These are phyloP conservation scores for Urocitellus parryii DNA, from an alignment of 2,113 vertebrate species.

Conservation along the genomic window DNA sequence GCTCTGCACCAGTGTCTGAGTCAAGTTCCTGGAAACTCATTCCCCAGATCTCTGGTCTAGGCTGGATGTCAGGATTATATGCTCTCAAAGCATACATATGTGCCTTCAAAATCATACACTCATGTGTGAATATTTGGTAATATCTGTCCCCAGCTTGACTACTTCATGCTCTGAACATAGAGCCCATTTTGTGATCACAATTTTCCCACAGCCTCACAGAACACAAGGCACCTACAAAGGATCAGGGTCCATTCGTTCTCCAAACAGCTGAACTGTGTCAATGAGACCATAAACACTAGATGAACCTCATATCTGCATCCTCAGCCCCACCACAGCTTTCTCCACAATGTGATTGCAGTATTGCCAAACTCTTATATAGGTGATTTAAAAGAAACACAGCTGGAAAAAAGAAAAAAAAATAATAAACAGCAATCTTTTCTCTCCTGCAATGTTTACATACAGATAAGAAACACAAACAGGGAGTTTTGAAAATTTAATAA, in stretches of 20 bases:
- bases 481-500: slow-evolving; percentile 37
- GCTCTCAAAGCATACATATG: background rate
- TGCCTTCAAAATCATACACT: accelerated
- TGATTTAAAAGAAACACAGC: background rate
- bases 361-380: background rate
- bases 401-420: background rate
- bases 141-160: background rate
- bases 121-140: background rate
- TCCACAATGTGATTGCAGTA: background rate
- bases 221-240: accelerated
- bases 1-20: background rate
- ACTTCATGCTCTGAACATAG: background rate
- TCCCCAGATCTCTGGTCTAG: background rate
- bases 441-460: background rate
- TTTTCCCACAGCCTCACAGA: background rate
- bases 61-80: background rate
- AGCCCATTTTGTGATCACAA: background rate
- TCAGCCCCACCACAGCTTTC: background rate
- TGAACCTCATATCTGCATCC: background rate
- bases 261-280: background rate
- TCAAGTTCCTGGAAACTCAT: background rate
- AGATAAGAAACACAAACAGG: background rate
- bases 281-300: background rate
- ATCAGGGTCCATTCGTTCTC: background rate
- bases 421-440: background rate